A percentile compares a stretch with the other conserved stretches of the same genome.
These are phyloP conservation scores for Rhizoglyphus robini DNA, from an alignment of 1,140 invertebrate species.

Conservation along the genomic window DNA sequence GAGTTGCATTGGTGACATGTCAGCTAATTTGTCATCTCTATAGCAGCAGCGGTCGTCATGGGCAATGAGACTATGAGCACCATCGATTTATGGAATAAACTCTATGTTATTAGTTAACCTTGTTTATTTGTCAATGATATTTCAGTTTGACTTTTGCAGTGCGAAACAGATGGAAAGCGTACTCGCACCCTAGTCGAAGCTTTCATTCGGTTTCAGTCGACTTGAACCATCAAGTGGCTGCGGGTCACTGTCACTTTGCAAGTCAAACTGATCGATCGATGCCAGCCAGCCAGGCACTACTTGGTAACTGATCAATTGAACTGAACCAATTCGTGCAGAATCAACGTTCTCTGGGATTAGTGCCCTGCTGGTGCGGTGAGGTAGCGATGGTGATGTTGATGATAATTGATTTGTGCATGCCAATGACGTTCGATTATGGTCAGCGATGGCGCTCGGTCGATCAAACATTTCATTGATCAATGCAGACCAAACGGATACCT, in stretches of 20 bases:
- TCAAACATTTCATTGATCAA: background rate
- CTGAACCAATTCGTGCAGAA: too few species aligned
- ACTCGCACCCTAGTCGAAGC: too few species aligned
- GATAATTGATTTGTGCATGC: background rate
- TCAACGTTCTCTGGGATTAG: background rate
- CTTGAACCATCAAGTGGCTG: background rate
- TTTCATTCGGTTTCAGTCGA: background rate
- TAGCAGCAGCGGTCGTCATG: too few species aligned
- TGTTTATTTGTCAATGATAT: too few species aligned
- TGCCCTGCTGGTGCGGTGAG: background rate
- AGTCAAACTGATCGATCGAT: slow-evolving; percentile 8
- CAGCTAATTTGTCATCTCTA: too few species aligned
- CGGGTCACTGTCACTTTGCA: background rate
- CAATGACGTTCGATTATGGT: background rate
- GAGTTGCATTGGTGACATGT: too few species aligned
- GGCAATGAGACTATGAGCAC: too few species aligned
- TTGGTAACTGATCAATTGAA: background rate
- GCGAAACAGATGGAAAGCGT: slow-evolving; percentile 19
- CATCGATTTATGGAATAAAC: too few species aligned
- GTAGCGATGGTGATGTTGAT: too few species aligned
- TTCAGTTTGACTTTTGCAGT: too few species aligned
- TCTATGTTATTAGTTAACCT: too few species aligned
- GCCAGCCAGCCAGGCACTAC: slow-evolving; percentile 3
- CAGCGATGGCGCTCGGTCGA: background rate
- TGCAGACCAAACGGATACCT: background rate